Evolutionary conservation across 2,797 vertebrate species (phyloP).

Genomic region (Crocodylus rhombifer): DNA sequence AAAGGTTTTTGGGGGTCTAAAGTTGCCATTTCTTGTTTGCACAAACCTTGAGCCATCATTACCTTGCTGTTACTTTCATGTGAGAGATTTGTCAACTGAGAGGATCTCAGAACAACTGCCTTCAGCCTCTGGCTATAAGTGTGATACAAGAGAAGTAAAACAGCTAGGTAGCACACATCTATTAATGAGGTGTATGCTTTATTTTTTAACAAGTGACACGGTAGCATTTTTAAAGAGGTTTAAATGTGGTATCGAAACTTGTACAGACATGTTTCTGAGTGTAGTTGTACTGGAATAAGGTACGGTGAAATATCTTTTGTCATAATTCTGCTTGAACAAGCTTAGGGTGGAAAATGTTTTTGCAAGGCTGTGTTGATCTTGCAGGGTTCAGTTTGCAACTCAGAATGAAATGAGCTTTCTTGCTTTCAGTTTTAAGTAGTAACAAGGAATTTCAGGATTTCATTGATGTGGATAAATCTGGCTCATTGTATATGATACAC

Average conservation of each 20-base stretch:
- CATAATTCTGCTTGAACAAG: constrained; percentile 68
- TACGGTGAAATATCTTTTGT: constrained; percentile 61
- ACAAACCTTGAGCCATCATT: not conserved
- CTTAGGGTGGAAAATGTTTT: constrained; percentile 67
- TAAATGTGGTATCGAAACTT: constrained; percentile 55
- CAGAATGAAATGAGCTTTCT: not conserved
- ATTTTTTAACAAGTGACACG: constrained; percentile 48
- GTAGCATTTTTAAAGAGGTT: constrained; percentile 35
- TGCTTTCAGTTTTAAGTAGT: not conserved
- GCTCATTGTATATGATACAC: not conserved
- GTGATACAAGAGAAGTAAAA: constrained; percentile 12
- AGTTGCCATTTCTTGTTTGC: not conserved
- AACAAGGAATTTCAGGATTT: not conserved
- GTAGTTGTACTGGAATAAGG: constrained; percentile 45
- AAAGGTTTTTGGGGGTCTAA: not conserved
- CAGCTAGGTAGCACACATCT: constrained; percentile 32
- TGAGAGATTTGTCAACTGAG: constrained; percentile 23
- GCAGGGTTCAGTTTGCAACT: constrained; percentile 32
- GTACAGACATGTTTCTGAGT: constrained; percentile 67
- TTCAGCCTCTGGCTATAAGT: constrained; percentile 1
- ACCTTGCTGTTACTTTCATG: not conserved
- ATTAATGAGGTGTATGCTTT: constrained; percentile 48
- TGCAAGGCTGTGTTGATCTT: constrained; percentile 15
- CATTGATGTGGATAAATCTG: not conserved
- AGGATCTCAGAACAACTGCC: not conserved